Evolutionary conservation across 2,113 vertebrate species (phyloP).

Genomic region (Lepus europaeus): DNA sequence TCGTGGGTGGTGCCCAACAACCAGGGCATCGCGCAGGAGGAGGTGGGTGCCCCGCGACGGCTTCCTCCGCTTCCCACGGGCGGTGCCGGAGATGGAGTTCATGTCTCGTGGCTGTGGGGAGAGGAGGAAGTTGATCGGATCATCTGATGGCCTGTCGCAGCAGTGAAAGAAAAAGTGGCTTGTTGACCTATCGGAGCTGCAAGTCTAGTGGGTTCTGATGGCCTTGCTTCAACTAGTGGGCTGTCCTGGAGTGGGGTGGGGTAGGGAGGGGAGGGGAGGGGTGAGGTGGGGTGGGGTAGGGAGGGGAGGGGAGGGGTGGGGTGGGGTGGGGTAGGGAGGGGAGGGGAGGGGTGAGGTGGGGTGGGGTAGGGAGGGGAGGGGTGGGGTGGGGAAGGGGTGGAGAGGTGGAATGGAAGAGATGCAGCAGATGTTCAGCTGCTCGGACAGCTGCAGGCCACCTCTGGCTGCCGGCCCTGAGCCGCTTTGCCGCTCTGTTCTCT

Average conservation of each 20-base stretch:
- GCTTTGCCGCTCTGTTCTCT: slow-evolving; percentile 34
- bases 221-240: slow-evolving; percentile 20
- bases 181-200: background rate
- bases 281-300: too few relatives aligned
- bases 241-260: background rate
- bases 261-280: too few relatives aligned
- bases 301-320: too few relatives aligned
- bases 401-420: too few relatives aligned
- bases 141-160: background rate
- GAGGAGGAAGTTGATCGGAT: background rate
- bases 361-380: too few relatives aligned
- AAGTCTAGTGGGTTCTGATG: background rate
- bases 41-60: slow-evolving; percentile 86
- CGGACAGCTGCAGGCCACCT: too few relatives aligned
- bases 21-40: slow-evolving; percentile 95
- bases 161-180: slow-evolving; percentile 27
- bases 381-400: too few relatives aligned
- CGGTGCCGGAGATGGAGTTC: background rate
- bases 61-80: accelerated
- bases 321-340: too few relatives aligned
- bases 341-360: too few relatives aligned
- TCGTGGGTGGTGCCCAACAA: slow-evolving; percentile 97
- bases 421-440: too few relatives aligned
- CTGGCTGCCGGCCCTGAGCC: too few relatives aligned
- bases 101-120: background rate